Base-by-base conservation (phyloP, 2,113 vertebrate genomes). In the Callospermophilus lateralis region DNA sequence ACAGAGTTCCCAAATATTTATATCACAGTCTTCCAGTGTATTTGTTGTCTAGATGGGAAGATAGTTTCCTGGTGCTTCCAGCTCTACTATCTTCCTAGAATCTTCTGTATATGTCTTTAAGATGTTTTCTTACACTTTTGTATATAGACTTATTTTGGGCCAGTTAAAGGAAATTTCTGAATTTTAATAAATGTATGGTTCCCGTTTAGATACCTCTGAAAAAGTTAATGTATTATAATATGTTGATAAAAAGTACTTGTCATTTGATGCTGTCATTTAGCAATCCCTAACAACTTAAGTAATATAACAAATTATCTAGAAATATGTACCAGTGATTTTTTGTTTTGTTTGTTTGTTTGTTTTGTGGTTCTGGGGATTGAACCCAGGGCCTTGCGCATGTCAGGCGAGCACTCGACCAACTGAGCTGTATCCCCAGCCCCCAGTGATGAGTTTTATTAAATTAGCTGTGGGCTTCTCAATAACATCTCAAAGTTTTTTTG, bases 401-500 rank as follows among this genome's bases (percentile, higher is more conserved):
- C 3, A 53, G 51, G 16, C 16, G 3, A 17, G 13, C 51, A 53
- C 51, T 53, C 51, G 13, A 53, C 51, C 51, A 53, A 53, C 51
- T 53, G 51, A 53, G 51, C 13, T 53, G 15, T 53, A 53, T 53
- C 51, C 51, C 51, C 15, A 53, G 51, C 51, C 51, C 51, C 26
- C 30, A 90, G 22, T 84, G 92, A 72, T 92, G 55, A 22, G 51
- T 96, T 92, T 68, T 84, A 84, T 88, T 87, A 58, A 67, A 78
- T n/a, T 81, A 73, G 13, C 8, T 79, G 3, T 68, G 26, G 4
- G 0, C 30, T 74, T 92, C 86, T 48, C 2, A 83, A 45, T 67
- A 45, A 37, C 28, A 85, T 95, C 76, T 84, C 98, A 87, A 95
- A 81, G n/a, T 55, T 96, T 85, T 97, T 58, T 61, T 88, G 51